Evolutionary conservation across 92 coral and sea anemone species (phyloP).

Genomic region (Paramuricea clavata): DNA sequence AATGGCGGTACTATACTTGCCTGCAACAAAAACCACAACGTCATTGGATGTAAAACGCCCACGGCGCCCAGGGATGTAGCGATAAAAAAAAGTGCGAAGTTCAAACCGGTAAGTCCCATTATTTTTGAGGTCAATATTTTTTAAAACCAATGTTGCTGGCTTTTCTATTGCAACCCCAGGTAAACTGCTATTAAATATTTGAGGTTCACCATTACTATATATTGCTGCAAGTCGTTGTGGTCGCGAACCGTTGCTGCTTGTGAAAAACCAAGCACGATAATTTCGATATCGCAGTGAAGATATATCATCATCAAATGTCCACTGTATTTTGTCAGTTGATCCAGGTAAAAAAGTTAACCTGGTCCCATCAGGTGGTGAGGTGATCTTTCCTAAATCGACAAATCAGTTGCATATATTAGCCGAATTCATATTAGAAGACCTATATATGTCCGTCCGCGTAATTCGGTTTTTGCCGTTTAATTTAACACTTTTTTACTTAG

Average conservation of each 20-base stretch:
- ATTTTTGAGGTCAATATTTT: not conserved
- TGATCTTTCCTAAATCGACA: not conserved
- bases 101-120: not conserved
- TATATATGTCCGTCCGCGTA: no score
- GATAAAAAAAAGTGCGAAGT: no score
- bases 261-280: no score
- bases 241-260: not conserved
- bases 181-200: not conserved
- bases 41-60: not conserved
- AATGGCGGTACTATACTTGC: not conserved
- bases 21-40: not conserved
- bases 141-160: not conserved
- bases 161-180: not conserved
- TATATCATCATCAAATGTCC: not conserved
- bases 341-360: not conserved
- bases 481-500: no score
- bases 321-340: not conserved
- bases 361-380: not conserved
- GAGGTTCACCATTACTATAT: not conserved
- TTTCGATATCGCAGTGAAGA: not conserved
- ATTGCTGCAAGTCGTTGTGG: not conserved
- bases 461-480: no score
- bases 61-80: no score
- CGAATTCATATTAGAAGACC: no score
- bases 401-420: no score